Evolutionary conservation across 2,113 vertebrate genomes (phyloP).

Genomic region (Actenoides lindsayi): DNA sequence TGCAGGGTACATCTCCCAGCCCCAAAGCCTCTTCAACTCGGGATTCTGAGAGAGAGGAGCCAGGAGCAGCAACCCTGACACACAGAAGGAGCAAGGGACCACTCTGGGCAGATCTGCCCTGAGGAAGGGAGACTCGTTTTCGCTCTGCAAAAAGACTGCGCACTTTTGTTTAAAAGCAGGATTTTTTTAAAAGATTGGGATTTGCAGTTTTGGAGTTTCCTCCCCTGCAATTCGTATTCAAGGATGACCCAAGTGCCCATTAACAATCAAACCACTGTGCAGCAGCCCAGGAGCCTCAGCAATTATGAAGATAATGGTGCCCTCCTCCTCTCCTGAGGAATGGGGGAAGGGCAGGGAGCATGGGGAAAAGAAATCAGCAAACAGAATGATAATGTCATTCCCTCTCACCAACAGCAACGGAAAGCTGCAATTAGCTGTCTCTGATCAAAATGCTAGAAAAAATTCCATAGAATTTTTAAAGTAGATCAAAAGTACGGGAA

Average conservation of each 20-base stretch:
- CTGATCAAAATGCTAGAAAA: constrained; percentile 24
- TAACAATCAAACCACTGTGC: constrained; percentile 74
- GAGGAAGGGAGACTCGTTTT: background rate
- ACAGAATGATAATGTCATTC: constrained; percentile 62
- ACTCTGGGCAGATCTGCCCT: background rate
- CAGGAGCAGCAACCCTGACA: background rate
- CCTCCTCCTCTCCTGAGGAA: constrained; percentile 64
- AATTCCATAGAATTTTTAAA: background rate
- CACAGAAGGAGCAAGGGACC: background rate
- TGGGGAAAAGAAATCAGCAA: constrained; percentile 25
- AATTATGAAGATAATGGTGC: constrained; percentile 73
- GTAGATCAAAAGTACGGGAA: background rate
- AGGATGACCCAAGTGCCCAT: constrained; percentile 71
- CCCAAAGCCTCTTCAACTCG: background rate
- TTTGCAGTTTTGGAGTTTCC: constrained; percentile 60
- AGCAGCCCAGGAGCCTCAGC: constrained; percentile 67
- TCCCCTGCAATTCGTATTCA: constrained; percentile 69
- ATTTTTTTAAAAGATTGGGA: background rate
- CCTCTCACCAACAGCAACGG: constrained; percentile 30
- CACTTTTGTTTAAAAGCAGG: background rate
- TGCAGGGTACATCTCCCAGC: background rate
- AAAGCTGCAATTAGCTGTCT: constrained; percentile 62
- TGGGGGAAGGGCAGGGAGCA: constrained; percentile 44
- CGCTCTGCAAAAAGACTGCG: background rate
- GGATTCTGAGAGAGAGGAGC: background rate